These are phyloP conservation scores for Rosalia funebris DNA, from an alignment of 2,888 invertebrate genomes.

Conservation along the genomic window DNA sequence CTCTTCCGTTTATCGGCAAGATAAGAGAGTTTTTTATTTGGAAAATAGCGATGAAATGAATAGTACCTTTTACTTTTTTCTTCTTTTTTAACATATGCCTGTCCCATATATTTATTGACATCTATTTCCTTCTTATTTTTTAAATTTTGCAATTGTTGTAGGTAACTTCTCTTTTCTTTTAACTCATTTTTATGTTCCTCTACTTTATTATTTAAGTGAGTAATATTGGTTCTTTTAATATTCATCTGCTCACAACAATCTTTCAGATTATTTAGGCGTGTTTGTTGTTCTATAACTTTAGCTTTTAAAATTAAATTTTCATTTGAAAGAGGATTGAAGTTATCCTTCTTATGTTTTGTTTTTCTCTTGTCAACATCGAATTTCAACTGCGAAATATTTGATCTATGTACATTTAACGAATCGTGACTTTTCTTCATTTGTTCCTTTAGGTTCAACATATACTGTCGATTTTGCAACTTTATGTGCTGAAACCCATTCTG, in stretches of 20 bases:
- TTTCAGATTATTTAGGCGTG: background rate
- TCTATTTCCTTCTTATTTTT: background rate
- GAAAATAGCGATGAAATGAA: too few relatives aligned
- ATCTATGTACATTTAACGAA: background rate
- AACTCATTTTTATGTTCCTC: background rate
- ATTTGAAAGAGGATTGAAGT: background rate
- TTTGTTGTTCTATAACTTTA: background rate
- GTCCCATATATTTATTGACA: background rate
- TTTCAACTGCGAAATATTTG: background rate
- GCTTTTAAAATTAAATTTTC: conserved; percentile 7
- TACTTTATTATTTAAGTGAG: background rate
- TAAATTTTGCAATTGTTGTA: background rate
- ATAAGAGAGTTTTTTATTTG: too few relatives aligned
- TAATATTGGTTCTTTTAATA: background rate
- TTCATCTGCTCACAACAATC: background rate
- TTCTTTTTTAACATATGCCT: background rate
- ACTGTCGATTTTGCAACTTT: background rate
- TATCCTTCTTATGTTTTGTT: background rate
- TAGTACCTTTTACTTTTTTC: conserved; percentile 7
- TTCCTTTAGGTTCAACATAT: background rate
- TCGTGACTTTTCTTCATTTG: background rate
- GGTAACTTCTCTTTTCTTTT: background rate
- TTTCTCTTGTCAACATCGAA: background rate
- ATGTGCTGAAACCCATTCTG: background rate
- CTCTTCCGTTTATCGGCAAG: too few relatives aligned